phyloP scores from a whole-genome alignment of 2,113 vertebrate genomes.

The Scortum barcoo region DNA sequence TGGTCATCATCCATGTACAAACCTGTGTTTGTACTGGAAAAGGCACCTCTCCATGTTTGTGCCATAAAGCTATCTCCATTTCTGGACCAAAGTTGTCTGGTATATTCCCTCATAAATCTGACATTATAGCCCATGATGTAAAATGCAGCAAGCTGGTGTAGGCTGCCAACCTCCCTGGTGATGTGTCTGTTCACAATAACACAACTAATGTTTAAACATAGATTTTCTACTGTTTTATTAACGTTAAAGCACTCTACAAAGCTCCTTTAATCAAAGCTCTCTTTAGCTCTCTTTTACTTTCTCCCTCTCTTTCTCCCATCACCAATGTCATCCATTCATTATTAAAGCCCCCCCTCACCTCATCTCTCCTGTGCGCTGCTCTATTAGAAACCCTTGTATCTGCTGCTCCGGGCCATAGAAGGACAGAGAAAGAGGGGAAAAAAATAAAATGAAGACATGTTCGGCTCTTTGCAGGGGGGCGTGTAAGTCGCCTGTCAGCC shows the following conservation, averaged over 20 bases:
- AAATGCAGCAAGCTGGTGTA: background rate
- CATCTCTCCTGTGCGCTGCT: conserved; percentile 87
- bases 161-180: background rate
- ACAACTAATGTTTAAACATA: conserved; percentile 23
- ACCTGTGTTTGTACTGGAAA: background rate
- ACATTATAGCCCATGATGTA: background rate
- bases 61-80: background rate
- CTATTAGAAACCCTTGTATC: conserved; percentile 92
- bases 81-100: background rate
- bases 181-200: conserved; percentile 17
- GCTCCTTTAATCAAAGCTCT: conserved; percentile 67
- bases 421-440: conserved; percentile 70
- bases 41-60: background rate
- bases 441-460: conserved; percentile 81
- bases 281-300: conserved; percentile 41
- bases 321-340: conserved; percentile 86
- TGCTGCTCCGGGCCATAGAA: conserved; percentile 85
- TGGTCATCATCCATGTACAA: no score
- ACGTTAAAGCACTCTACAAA: conserved; percentile 53
- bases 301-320: conserved; percentile 57
- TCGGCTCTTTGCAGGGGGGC: conserved; percentile 89
- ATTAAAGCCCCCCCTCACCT: conserved; percentile 91
- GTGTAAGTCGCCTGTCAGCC: conserved; percentile 93
- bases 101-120: background rate
- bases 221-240: conserved; percentile 31